A percentile compares a stretch with the other conserved stretches of the same genome.
Evolutionary conservation across 2,888 invertebrate genomes (phyloP).

Genomic region (Arrhopalites spinosus): DNA sequence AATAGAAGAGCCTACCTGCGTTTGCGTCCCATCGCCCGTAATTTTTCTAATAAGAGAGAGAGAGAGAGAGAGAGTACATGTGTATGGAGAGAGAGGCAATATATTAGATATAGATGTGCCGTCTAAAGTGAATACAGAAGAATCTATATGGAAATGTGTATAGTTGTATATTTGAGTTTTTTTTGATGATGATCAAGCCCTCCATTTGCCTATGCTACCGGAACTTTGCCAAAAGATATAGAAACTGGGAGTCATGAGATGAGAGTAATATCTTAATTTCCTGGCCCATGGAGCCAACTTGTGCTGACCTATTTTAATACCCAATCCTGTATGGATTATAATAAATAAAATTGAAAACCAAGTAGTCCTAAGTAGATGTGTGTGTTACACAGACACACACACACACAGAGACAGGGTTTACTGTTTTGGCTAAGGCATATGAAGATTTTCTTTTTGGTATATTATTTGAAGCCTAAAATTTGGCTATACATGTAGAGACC

Average conservation of each 20-base stretch:
- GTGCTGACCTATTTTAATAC: slow-evolving; percentile 23
- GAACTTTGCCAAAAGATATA: slow-evolving; percentile 30
- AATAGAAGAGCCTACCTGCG: background rate
- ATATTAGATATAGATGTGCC: background rate
- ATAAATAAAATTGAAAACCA: slow-evolving; percentile 14
- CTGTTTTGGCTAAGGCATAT: too few species aligned
- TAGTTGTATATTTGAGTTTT: background rate
- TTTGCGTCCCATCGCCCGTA: background rate
- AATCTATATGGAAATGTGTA: background rate
- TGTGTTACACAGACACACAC: too few species aligned
- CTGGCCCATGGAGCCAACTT: slow-evolving; percentile 14
- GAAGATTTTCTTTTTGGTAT: too few species aligned
- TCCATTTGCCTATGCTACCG: background rate
- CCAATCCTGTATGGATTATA: background rate
- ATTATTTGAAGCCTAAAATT: too few species aligned
- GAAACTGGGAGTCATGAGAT: slow-evolving; percentile 10
- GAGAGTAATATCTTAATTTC: slow-evolving; percentile 30
- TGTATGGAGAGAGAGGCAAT: background rate
- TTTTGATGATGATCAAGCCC: slow-evolving; percentile 14
- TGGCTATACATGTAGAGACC: background rate
- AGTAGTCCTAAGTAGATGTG: too few species aligned
- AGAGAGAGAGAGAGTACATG: background rate
- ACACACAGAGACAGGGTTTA: too few species aligned
- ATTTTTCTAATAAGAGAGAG: background rate
- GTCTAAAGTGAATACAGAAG: background rate